phyloP scores from a whole-genome alignment of 2,113 vertebrate species.

The Corythaixoides concolor region DNA sequence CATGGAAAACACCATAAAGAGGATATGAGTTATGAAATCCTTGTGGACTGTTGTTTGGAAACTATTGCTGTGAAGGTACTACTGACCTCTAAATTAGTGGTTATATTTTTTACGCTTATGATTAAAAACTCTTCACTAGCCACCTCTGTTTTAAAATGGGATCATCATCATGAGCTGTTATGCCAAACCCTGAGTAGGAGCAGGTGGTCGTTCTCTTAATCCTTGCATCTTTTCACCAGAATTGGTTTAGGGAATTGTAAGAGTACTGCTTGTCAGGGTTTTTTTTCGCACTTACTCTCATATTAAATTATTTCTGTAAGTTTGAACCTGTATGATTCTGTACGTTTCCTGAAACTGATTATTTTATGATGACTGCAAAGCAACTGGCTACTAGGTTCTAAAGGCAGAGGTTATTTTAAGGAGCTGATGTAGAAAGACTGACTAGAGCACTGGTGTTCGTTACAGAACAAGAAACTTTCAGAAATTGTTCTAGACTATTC shows the following conservation, averaged over 20 bases:
- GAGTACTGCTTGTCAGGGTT: not conserved
- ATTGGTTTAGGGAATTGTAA: not conserved
- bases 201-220: not conserved
- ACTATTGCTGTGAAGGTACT: not conserved
- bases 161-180: not conserved
- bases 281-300: not conserved
- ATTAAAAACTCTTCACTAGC: not conserved
- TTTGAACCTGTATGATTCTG: not conserved
- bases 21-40: not conserved
- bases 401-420: conserved; percentile 1
- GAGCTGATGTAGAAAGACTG: not conserved
- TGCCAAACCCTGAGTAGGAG: not conserved
- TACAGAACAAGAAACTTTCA: not conserved
- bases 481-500: not conserved
- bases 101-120: not conserved
- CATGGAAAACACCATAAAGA: not conserved
- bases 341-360: not conserved
- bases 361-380: not conserved
- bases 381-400: not conserved
- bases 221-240: not conserved
- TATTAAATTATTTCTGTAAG: not conserved
- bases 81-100: not conserved
- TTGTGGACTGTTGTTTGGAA: not conserved
- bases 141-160: not conserved
- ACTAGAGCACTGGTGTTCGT: not conserved